Conservation (phyloP, 2,113 vertebrate species). For the Actenoides lindsayi region DNA sequence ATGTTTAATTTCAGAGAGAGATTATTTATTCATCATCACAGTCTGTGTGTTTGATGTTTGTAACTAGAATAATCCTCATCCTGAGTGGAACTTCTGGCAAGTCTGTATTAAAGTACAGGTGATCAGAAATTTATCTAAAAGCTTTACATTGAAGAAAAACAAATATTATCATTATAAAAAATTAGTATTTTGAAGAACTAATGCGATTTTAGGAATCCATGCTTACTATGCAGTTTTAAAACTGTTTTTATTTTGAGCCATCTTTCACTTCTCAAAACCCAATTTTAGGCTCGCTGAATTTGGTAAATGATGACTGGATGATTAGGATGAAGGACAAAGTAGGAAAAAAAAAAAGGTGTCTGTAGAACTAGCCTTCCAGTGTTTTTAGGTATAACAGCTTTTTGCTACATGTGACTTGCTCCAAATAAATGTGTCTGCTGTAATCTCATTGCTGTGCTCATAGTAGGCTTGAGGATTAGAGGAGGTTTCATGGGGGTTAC, state of each 20-base stretch:
- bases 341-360: not conserved
- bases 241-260: not conserved
- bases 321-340: not conserved
- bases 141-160: not conserved
- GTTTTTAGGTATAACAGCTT: not conserved
- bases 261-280: not conserved
- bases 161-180: not conserved
- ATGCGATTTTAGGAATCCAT: not conserved
- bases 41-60: not conserved
- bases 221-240: not conserved
- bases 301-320: not conserved
- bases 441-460: not conserved
- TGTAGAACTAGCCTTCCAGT: not conserved
- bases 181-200: not conserved
- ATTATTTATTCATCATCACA: not conserved
- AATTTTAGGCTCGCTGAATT: not conserved
- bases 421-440: not conserved
- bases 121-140: not conserved
- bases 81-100: not conserved
- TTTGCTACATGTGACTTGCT: not conserved
- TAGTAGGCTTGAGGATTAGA: not conserved
- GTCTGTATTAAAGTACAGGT: not conserved
- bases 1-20: not conserved
- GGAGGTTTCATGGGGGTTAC: not conserved
- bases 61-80: not conserved